Conservation (phyloP, 1,140 invertebrate genomes). For the Dreissena rostriformis region DNA sequence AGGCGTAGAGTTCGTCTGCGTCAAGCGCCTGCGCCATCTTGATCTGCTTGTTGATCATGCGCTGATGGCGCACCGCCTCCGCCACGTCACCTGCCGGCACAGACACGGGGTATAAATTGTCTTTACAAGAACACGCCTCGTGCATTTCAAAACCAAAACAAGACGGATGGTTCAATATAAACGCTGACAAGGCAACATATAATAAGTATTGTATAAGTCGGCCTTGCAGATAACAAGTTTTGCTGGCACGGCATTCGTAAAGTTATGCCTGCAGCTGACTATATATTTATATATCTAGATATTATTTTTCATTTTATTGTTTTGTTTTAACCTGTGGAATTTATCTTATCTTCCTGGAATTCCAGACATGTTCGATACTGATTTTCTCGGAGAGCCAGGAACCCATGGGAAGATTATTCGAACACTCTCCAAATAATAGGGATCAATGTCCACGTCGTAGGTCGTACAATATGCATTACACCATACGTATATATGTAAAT, state of each 20-base stretch:
- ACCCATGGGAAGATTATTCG: no score
- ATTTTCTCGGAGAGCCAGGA: no score
- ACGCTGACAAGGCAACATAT: no score
- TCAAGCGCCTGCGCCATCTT: slow-evolving; percentile 69
- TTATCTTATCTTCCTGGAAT: not conserved
- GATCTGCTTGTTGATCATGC: slow-evolving; percentile 74
- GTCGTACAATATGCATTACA: no score
- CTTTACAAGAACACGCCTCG: not conserved
- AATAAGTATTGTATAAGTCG: no score
- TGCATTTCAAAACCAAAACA: not conserved
- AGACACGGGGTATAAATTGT: not conserved
- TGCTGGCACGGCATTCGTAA: no score
- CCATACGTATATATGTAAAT: no score
- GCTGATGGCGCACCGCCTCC: slow-evolving; percentile 75
- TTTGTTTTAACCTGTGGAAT: not conserved
- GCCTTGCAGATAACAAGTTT: no score
- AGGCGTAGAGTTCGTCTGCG: slow-evolving; percentile 68
- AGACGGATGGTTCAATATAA: not conserved
- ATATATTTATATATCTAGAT: not conserved
- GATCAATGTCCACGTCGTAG: no score
- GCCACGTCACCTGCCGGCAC: slow-evolving; percentile 71
- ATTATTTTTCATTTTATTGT: no score
- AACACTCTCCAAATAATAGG: no score
- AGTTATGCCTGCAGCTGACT: not conserved
- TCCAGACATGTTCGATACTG: not conserved